Percentiles rank a stretch among this genome's conserved stretches.
These are phyloP conservation scores for Patella caerulea DNA, from an alignment of 2,888 invertebrate genomes.

Conservation along the genomic window DNA sequence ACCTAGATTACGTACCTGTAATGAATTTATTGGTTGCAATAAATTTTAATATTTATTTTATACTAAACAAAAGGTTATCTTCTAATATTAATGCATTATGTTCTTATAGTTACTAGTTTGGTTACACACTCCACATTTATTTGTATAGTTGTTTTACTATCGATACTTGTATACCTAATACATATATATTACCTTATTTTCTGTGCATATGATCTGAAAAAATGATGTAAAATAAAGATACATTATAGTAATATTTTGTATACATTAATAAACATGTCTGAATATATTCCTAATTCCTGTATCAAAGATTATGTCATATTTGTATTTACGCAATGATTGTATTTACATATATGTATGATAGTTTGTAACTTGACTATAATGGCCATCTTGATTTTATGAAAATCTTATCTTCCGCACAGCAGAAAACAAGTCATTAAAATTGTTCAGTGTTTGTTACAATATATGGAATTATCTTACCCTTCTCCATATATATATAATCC, in stretches of 20 bases:
- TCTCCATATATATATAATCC: slow-evolving; percentile 92
- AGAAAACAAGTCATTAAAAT: background rate
- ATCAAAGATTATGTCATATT: too few relatives aligned
- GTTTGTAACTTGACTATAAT: too few relatives aligned
- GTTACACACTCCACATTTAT: too few relatives aligned
- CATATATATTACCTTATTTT: slow-evolving; percentile 23
- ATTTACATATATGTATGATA: too few relatives aligned
- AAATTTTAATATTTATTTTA: too few relatives aligned
- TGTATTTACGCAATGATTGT: too few relatives aligned
- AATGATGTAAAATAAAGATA: background rate
- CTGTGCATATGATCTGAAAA: slow-evolving; percentile 31
- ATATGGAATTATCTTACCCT: slow-evolving; percentile 74
- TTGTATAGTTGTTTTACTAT: too few relatives aligned
- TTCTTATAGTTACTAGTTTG: background rate
- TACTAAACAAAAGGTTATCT: background rate
- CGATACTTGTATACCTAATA: background rate
- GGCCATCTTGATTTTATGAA: background rate
- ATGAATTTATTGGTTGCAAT: too few relatives aligned
- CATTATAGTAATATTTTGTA: background rate
- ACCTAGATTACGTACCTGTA: too few relatives aligned
- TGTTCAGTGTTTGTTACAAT: background rate
- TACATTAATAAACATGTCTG: background rate
- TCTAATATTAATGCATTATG: background rate
- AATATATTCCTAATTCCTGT: too few relatives aligned
- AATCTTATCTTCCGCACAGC: background rate